A percentile compares a stretch with the other conserved stretches of the same genome.
Conservation (phyloP, 2,888 invertebrate species). For the Chrysopilus asiliformis region DNA sequence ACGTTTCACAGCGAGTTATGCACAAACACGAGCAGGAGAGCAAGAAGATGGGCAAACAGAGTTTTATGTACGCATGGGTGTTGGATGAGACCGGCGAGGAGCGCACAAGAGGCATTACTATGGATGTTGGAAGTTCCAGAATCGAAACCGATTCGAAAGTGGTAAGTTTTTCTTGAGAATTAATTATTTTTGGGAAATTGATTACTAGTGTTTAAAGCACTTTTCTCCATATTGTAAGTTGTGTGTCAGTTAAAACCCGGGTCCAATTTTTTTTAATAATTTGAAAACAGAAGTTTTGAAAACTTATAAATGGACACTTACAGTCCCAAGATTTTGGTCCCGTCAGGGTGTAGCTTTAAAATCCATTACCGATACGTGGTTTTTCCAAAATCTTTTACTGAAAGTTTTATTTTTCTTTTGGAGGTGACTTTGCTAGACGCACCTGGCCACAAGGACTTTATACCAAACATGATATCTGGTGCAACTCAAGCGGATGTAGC, state of each 20-base stretch:
- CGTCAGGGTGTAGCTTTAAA: neutral
- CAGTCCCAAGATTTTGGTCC: neutral
- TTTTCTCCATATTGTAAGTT: too few species aligned
- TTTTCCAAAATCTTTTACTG: neutral
- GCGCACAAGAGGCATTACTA: slow-evolving; percentile 90
- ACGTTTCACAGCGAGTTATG: slow-evolving; percentile 74
- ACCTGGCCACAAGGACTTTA: slow-evolving; percentile 98
- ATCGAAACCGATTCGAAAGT: slow-evolving; percentile 78
- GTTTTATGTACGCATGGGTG: slow-evolving; percentile 98
- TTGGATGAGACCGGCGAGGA: slow-evolving; percentile 98
- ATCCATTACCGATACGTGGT: neutral
- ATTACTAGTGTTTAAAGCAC: too few species aligned
- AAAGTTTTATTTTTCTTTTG: slow-evolving; percentile 1
- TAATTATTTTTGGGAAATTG: slow-evolving; percentile 1
- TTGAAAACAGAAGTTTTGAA: neutral
- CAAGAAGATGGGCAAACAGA: slow-evolving; percentile 92
- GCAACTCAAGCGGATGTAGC: slow-evolving; percentile 98
- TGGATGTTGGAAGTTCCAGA: slow-evolving; percentile 90
- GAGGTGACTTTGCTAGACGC: slow-evolving; percentile 81
- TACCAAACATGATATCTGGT: slow-evolving; percentile 98
- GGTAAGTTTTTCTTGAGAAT: slow-evolving; percentile 15
- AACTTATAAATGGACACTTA: neutral
- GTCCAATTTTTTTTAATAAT: neutral
- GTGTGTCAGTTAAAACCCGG: too few species aligned
- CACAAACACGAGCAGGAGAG: slow-evolving; percentile 98